A percentile compares a stretch with the other conserved stretches of the same genome.
Conservation (phyloP, 53 echinoderm and acorn worm species). For the Luidia sarsii region DNA sequence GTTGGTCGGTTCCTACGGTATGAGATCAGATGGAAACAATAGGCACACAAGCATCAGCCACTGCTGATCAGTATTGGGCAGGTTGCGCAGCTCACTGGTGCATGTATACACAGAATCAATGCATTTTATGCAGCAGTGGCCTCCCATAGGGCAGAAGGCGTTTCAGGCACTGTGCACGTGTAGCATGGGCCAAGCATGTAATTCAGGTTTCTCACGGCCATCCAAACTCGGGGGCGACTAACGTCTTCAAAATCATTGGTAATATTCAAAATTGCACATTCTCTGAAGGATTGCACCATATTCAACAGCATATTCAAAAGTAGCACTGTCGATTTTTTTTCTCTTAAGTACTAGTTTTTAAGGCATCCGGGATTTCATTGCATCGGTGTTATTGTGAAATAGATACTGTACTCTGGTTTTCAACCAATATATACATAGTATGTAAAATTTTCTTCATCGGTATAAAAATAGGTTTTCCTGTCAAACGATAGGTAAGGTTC, state of each 20-base stretch:
- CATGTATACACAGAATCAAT: conserved; percentile 1
- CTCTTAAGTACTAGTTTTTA: neutral
- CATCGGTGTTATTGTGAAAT: neutral
- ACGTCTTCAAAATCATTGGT: too few relatives aligned
- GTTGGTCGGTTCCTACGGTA: conserved; percentile 20
- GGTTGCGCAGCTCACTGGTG: neutral
- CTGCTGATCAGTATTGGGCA: neutral
- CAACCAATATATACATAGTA: neutral
- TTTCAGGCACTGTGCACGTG: too few relatives aligned
- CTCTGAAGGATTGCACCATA: too few relatives aligned
- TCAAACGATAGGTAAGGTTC: neutral
- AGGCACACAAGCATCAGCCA: conserved; percentile 44
- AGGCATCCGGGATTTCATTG: conserved; percentile 26
- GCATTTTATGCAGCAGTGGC: too few relatives aligned
- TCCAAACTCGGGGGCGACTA: too few relatives aligned
- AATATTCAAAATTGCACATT: too few relatives aligned
- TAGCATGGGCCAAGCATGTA: too few relatives aligned
- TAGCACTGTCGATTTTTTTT: too few relatives aligned
- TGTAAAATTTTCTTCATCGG: neutral
- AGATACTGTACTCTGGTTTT: neutral
- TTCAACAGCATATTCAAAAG: neutral
- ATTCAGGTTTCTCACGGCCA: too few relatives aligned
- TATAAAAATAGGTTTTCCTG: conserved; percentile 27
- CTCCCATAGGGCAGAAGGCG: too few relatives aligned
- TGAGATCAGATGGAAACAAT: conserved; percentile 37